Evolutionary conservation across 2,888 invertebrate genomes (phyloP).

Genomic region (Agrotis exclamationis): DNA sequence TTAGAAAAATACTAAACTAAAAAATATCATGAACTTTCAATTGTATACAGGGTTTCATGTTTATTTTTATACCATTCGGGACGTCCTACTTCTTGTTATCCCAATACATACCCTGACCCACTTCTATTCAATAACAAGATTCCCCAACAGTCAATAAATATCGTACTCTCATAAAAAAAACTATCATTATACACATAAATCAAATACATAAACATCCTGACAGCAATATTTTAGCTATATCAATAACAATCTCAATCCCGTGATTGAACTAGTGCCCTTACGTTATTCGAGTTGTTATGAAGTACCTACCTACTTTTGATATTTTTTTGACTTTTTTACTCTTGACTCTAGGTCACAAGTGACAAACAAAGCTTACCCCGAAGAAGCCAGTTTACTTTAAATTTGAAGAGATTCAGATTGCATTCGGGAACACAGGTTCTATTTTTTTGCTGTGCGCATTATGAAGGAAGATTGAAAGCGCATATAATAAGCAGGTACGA

Average conservation of each 20-base stretch:
- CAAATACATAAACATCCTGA: slow-evolving; percentile 21
- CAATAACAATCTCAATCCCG: not conserved
- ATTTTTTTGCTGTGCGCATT: too few species aligned
- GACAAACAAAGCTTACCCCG: too few species aligned
- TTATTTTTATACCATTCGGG: not conserved
- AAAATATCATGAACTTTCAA: not conserved
- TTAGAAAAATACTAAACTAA: not conserved
- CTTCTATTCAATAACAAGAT: slow-evolving; percentile 31
- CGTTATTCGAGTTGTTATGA: not conserved
- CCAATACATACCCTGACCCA: slow-evolving; percentile 10
- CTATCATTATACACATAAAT: slow-evolving; percentile 17
- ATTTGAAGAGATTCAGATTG: too few species aligned
- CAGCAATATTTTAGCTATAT: slow-evolving; percentile 13
- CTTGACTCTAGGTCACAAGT: too few species aligned
- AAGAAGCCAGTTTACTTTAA: too few species aligned
- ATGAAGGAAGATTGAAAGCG: too few species aligned
- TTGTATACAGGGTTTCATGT: not conserved
- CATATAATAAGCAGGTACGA: too few species aligned
- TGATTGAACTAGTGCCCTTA: slow-evolving; percentile 10
- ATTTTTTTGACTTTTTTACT: not conserved
- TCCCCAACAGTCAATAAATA: slow-evolving; percentile 31
- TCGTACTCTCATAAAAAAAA: slow-evolving; percentile 20
- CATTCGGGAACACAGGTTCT: too few species aligned
- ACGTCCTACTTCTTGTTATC: not conserved
- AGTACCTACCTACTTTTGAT: too few species aligned